These are phyloP conservation scores for Orthosia cruda DNA, from an alignment of 2,888 invertebrate genomes.

Conservation along the genomic window DNA sequence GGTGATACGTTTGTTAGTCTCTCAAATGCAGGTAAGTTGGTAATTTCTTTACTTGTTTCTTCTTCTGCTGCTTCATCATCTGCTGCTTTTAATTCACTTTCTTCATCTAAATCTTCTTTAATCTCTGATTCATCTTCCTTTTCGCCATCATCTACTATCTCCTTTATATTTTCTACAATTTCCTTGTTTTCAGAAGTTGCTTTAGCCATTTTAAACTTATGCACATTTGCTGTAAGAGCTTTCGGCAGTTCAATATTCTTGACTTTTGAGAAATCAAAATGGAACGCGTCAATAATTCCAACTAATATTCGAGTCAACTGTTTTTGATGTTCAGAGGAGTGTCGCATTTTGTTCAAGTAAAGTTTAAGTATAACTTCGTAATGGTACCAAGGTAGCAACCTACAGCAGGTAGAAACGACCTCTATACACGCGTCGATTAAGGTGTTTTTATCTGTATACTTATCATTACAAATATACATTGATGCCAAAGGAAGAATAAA, in stretches of 20 bases:
- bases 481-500: conserved; percentile 97
- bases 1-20: conserved; percentile 92
- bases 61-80: conserved; percentile 85
- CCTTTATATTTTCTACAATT: conserved; percentile 55
- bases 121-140: conserved; percentile 62
- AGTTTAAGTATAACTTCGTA: conserved; percentile 96
- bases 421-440: conserved; percentile 97
- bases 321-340: conserved; percentile 95
- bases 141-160: conserved; percentile 61
- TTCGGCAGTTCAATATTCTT: conserved; percentile 84
- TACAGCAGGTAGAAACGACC: conserved; percentile 95
- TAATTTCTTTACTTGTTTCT: conserved; percentile 77
- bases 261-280: conserved; percentile 96
- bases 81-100: conserved; percentile 81
- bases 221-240: conserved; percentile 79
- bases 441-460: conserved; percentile 95
- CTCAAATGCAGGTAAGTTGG: conserved; percentile 83
- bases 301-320: conserved; percentile 95
- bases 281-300: conserved; percentile 97
- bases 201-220: conserved; percentile 66
- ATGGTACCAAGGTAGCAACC: conserved; percentile 96
- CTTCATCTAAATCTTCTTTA: conserved; percentile 77
- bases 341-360: conserved; percentile 95
- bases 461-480: conserved; percentile 95
- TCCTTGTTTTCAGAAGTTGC: conserved; percentile 69